Evolutionary conservation across 2,888 invertebrate species (phyloP).

Genomic region (Ditylenchus weischeri): DNA sequence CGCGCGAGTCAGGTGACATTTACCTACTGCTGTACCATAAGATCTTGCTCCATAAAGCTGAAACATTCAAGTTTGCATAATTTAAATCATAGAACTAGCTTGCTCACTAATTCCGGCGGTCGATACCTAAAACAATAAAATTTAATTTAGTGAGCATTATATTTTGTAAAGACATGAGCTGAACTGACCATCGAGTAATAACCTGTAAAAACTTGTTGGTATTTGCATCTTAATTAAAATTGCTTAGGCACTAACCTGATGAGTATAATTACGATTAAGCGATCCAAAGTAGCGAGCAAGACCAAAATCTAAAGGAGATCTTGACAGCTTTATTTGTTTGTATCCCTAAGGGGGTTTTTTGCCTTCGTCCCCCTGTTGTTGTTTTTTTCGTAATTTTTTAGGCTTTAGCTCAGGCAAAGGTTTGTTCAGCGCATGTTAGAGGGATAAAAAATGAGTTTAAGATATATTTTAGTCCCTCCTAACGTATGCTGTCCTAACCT

Average conservation of each 20-base stretch:
- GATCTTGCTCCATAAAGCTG: constrained; percentile 88
- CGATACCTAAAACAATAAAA: constrained; percentile 2
- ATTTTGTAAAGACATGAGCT: neutral
- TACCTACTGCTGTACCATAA: constrained; percentile 78
- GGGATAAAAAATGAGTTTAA: too few species aligned
- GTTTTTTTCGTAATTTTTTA: too few species aligned
- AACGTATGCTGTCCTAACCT: too few species aligned
- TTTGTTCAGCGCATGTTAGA: too few species aligned
- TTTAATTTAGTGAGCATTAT: neutral
- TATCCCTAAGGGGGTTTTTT: too few species aligned
- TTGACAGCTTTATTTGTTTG: constrained; percentile 1
- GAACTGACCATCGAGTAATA: constrained; percentile 55
- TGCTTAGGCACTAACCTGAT: constrained; percentile 67
- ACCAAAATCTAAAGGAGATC: constrained; percentile 88
- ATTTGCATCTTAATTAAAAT: too few species aligned
- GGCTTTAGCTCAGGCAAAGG: too few species aligned
- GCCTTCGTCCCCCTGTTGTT: too few species aligned
- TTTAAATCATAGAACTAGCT: too few species aligned
- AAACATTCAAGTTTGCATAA: constrained; percentile 67
- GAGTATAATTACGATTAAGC: constrained; percentile 84
- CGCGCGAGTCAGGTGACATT: too few species aligned
- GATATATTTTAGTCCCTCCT: too few species aligned
- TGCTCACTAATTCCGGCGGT: neutral
- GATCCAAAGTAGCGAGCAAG: constrained; percentile 95
- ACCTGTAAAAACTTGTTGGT: too few species aligned